phyloP scores from a whole-genome alignment of 2,113 vertebrate genomes.

The Ochotona princeps region DNA sequence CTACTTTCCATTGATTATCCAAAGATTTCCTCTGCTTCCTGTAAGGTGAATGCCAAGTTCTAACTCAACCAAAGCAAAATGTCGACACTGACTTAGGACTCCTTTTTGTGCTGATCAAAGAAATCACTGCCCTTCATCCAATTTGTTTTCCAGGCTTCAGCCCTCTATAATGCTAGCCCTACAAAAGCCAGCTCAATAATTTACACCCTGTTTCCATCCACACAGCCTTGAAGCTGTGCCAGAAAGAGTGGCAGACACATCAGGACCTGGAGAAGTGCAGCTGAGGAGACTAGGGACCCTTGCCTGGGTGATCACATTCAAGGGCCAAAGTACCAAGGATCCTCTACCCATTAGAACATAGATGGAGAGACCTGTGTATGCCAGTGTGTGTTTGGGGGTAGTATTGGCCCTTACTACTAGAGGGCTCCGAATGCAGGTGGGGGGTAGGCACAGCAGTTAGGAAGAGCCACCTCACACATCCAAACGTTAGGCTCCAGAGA shows the following conservation, averaged over 20 bases:
- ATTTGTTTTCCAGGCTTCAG: not conserved
- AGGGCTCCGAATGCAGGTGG: no score
- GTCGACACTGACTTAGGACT: not conserved
- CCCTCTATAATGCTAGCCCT: not conserved
- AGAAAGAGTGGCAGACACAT: not conserved
- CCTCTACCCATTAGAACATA: not conserved
- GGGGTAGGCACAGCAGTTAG: no score
- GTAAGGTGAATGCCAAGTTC: not conserved
- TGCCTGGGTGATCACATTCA: not conserved
- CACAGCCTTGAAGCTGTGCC: not conserved
- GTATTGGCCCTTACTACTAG: not conserved
- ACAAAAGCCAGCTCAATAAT: not conserved
- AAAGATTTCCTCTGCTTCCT: not conserved
- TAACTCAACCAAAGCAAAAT: not conserved
- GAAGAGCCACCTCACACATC: not conserved
- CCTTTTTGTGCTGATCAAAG: conserved; percentile 20
- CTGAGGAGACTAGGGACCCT: not conserved
- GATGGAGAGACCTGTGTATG: not conserved
- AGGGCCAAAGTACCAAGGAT: fast-evolving
- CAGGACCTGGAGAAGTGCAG: not conserved
- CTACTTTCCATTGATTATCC: not conserved
- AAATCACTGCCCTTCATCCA: not conserved
- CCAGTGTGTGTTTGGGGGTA: no score
- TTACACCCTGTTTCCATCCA: not conserved
- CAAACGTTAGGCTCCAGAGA: not conserved